These are phyloP conservation scores for Hirudinaria manillensis DNA, from an alignment of 2,888 invertebrate species.

Conservation along the genomic window DNA sequence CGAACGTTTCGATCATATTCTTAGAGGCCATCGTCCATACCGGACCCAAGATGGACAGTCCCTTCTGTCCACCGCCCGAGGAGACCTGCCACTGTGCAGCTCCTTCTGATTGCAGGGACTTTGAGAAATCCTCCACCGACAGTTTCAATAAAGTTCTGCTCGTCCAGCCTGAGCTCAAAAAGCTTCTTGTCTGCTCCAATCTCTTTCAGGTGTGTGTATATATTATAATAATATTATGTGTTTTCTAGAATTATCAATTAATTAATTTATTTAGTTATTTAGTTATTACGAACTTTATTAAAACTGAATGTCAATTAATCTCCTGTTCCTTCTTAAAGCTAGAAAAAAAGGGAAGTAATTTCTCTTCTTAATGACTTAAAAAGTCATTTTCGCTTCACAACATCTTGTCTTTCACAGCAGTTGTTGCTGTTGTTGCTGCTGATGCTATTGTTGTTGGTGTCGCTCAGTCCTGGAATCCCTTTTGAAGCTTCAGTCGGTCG, in stretches of 20 bases:
- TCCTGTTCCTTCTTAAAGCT: too few species aligned
- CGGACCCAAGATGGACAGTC: constrained; percentile 25
- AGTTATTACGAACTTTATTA: neutral
- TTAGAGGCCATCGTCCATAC: constrained; percentile 8
- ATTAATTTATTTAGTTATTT: neutral
- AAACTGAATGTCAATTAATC: too few species aligned
- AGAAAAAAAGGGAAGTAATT: too few species aligned
- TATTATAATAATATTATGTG: neutral
- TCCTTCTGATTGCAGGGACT: constrained; percentile 26
- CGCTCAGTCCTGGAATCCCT: neutral
- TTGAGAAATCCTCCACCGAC: constrained; percentile 17
- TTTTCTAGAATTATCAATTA: neutral
- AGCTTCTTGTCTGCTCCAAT: constrained; percentile 19
- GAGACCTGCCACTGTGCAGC: constrained; percentile 18
- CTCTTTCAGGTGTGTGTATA: constrained; percentile 8
- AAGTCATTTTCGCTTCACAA: too few species aligned
- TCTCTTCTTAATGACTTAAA: too few species aligned
- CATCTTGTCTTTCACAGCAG: too few species aligned
- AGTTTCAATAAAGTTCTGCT: constrained; percentile 21
- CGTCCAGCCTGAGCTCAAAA: neutral
- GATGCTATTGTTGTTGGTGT: neutral
- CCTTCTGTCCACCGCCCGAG: constrained; percentile 26
- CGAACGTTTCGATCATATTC: neutral
- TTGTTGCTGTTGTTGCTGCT: too few species aligned
- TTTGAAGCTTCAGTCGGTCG: neutral